phyloP scores from a whole-genome alignment of 2,797 vertebrate species.

The Labroides dimidiatus region DNA sequence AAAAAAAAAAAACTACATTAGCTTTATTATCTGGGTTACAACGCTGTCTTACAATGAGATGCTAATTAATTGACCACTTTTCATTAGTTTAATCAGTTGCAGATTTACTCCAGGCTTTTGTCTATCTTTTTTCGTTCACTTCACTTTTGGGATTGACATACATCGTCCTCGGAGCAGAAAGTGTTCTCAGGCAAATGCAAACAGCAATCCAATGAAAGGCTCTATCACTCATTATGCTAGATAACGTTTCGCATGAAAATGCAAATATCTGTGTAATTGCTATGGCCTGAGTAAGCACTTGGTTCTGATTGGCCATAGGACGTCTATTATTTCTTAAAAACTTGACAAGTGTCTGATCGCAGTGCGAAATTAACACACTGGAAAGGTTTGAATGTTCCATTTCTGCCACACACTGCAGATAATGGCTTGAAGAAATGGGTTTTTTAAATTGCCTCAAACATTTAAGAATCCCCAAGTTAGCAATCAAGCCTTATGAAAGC shows the following conservation, averaged over 20 bases:
- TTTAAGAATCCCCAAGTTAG: constrained; percentile 65
- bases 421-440: constrained; percentile 75
- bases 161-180: constrained; percentile 33
- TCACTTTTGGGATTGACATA: constrained; percentile 63
- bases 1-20: constrained; percentile 53
- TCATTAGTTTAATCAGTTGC: constrained; percentile 71
- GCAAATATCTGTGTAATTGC: constrained; percentile 77
- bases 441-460: constrained; percentile 77
- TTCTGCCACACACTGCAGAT: constrained; percentile 63
- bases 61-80: constrained; percentile 75
- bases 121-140: constrained; percentile 48
- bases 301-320: constrained; percentile 65
- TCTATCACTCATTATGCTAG: constrained; percentile 63
- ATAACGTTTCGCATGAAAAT: constrained; percentile 67
- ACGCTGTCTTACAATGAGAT: constrained; percentile 69
- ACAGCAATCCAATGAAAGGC: constrained; percentile 53
- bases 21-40: constrained; percentile 69
- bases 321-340: constrained; percentile 63
- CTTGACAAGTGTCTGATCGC: constrained; percentile 68
- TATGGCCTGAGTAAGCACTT: constrained; percentile 61
- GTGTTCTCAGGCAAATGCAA: constrained; percentile 50
- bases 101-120: constrained; percentile 61
- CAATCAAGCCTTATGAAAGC: constrained; percentile 64
- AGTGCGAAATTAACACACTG: constrained; percentile 67
- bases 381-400: constrained; percentile 68